These are phyloP conservation scores for Bombus confusus DNA, from an alignment of 1,140 invertebrate species.

Conservation along the genomic window DNA sequence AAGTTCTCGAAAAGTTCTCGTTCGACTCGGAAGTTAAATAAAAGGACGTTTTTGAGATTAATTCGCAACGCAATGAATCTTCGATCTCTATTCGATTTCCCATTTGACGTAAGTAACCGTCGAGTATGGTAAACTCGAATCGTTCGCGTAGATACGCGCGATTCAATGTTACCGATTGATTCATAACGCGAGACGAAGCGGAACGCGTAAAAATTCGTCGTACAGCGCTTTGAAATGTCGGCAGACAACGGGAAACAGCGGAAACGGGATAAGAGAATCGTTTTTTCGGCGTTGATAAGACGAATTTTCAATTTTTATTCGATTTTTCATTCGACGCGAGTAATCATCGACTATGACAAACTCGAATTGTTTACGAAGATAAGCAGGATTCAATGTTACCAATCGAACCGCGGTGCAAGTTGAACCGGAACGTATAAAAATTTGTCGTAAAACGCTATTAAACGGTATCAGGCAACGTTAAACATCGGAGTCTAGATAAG, in stretches of 20 bases:
- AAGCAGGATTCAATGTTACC: neutral
- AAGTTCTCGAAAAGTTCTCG: no score
- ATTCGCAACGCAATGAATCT: neutral
- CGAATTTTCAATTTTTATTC: neutral
- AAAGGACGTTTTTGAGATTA: no score
- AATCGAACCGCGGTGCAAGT: neutral
- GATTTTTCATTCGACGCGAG: neutral
- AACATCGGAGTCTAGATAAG: conserved; percentile 22
- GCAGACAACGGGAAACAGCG: conserved; percentile 23
- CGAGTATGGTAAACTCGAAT: neutral
- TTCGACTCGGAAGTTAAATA: no score
- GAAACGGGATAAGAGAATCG: no score
- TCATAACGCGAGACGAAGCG: neutral
- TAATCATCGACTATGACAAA: neutral
- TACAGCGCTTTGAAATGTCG: conserved; percentile 20
- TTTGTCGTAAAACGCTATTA: conserved; percentile 15
- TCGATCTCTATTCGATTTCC: neutral
- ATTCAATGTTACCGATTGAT: conserved; percentile 23
- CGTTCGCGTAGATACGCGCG: neutral
- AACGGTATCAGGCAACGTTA: conserved; percentile 12
- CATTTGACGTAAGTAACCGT: neutral
- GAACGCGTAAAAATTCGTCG: conserved; percentile 1
- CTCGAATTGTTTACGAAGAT: neutral
- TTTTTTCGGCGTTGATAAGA: no score
- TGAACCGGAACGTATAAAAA: conserved; percentile 18